A percentile compares a stretch with the other conserved stretches of the same genome.
Evolutionary conservation across 2,888 invertebrate genomes (phyloP).

Genomic region (Euzetes globulus): DNA sequence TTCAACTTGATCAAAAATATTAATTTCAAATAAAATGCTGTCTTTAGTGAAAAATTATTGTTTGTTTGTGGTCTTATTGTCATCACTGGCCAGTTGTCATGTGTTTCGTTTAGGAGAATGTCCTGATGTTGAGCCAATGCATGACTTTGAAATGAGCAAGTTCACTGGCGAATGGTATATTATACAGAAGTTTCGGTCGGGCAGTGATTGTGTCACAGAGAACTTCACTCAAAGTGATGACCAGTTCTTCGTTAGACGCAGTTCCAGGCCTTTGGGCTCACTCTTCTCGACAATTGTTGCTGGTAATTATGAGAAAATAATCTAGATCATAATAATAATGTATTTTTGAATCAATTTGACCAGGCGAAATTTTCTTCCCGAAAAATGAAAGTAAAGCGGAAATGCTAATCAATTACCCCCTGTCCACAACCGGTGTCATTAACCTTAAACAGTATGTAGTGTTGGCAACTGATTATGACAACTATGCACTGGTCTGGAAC

Average conservation of each 20-base stretch:
- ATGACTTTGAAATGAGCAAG: slow-evolving; percentile 67
- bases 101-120: slow-evolving; percentile 67
- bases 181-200: slow-evolving; percentile 68
- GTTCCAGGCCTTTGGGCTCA: background rate
- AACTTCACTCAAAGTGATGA: slow-evolving; percentile 59
- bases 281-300: background rate
- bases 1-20: too few relatives aligned
- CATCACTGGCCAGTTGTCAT: slow-evolving; percentile 48
- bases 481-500: slow-evolving; percentile 67
- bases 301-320: background rate
- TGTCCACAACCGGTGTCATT: slow-evolving; percentile 21
- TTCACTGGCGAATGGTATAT: slow-evolving; percentile 73
- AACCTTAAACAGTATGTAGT: slow-evolving; percentile 55
- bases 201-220: slow-evolving; percentile 66
- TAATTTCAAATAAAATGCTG: too few relatives aligned
- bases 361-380: slow-evolving; percentile 27
- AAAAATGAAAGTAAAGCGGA: slow-evolving; percentile 29
- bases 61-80: too few relatives aligned
- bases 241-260: background rate
- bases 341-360: background rate
- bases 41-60: too few relatives aligned
- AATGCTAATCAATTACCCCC: slow-evolving; percentile 29
- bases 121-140: slow-evolving; percentile 64
- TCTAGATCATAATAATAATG: background rate
- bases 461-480: slow-evolving; percentile 64